Base-by-base conservation (phyloP, 1,140 invertebrate genomes). In the Tigriopus japonicus region DNA sequence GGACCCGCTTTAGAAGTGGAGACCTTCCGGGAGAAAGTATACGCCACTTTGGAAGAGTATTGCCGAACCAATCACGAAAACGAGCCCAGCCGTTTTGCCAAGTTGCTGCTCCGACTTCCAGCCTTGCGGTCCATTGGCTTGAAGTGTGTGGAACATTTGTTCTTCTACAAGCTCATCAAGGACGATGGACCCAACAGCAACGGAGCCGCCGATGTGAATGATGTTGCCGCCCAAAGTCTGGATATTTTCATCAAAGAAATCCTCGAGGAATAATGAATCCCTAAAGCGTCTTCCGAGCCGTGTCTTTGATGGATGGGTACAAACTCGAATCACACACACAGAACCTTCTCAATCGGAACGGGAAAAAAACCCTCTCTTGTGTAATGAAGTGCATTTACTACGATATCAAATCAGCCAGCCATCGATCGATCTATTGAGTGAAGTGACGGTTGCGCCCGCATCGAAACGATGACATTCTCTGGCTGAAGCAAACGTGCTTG, bases 81-180 rank as follows among this genome's bases (percentile, higher is more conserved):
- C 15, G 92, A 98, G 69, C 83, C 90, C 28, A 90, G 90, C 6
- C 78, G 94, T 24, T 98, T 97, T 73, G 90, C 92, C 19, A 92
- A 96, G 70, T 74, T 98, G 6, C 74, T 97, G 60, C 74, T 98
- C 52, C 83, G 94, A 62, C 75, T 98, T 68, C 94, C 94, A 1
- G 87, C 92, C 1, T 77, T 98, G 17, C 79, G 93, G 55, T 95
- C 91, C 61, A 96, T 97, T 68, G 92, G 87, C 35, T 78, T 97
- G 15, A 96, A 96, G 74, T 95, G 92, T 74, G 76, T 88, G 66
- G 91, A 97, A 71, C 87, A 95, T 74, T 76, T 96, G 49, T 97
- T 94, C 76, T 93, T 91, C 76, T 93, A 91, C 75, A 85, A 87
- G 69, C 76, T 95, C 42, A 85, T 91, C 64, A 73, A 71, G 28